These are phyloP conservation scores for Calliphora vomitoria DNA, from an alignment of 2,888 invertebrate species.

Conservation along the genomic window DNA sequence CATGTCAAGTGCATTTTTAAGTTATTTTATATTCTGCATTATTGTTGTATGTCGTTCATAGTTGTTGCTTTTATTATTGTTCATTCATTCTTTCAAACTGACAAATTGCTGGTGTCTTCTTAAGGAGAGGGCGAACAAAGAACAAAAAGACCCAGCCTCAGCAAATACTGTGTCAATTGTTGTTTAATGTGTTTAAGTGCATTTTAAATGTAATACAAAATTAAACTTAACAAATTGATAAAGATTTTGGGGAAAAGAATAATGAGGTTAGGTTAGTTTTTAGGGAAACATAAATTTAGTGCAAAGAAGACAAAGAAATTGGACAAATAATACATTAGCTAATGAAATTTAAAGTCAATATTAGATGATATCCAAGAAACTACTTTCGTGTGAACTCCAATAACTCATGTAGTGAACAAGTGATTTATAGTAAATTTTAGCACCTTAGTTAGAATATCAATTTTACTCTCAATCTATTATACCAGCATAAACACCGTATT, in stretches of 20 bases:
- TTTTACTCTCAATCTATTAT: too few species aligned
- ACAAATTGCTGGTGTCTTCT: slow-evolving; percentile 13
- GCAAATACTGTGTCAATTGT: slow-evolving; percentile 4
- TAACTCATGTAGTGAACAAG: too few species aligned
- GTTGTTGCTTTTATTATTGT: slow-evolving; percentile 28
- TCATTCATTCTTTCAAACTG: not conserved
- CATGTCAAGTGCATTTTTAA: slow-evolving; percentile 60
- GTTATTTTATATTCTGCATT: slow-evolving; percentile 12
- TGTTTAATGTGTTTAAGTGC: slow-evolving; percentile 16
- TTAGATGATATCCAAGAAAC: too few species aligned
- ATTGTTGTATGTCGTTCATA: not conserved
- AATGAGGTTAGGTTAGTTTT: not conserved
- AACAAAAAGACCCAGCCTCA: not conserved
- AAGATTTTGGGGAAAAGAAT: not conserved
- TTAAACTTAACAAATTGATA: not conserved
- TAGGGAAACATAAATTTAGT: too few species aligned
- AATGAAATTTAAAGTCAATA: too few species aligned
- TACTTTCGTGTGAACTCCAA: too few species aligned
- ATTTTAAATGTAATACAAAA: slow-evolving; percentile 17
- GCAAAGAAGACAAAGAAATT: too few species aligned
- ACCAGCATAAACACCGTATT: too few species aligned
- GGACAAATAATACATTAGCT: too few species aligned
- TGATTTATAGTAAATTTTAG: too few species aligned
- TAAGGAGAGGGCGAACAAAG: not conserved
- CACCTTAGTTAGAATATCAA: too few species aligned